Conservation (phyloP, 2,888 invertebrate species). For the Tenthredo amoena region DNA sequence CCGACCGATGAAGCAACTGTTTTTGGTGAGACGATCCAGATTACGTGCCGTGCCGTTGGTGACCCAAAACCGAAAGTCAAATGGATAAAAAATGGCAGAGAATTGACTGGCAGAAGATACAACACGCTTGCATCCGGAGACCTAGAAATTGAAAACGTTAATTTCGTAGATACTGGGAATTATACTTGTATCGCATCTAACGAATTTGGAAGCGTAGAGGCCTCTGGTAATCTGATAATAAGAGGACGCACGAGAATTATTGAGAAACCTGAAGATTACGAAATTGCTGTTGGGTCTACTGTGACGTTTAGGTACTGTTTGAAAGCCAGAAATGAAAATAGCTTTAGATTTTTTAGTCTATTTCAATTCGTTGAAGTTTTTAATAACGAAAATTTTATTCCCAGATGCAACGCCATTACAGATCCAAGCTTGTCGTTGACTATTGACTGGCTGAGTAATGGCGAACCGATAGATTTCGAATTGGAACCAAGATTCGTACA, state of each 20-base stretch:
- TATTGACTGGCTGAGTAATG: constrained; percentile 94
- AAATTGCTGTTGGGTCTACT: constrained; percentile 92
- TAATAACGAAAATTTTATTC: constrained; percentile 66
- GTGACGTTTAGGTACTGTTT: constrained; percentile 86
- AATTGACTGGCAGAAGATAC: constrained; percentile 95
- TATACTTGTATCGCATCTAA: constrained; percentile 96
- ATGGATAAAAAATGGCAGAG: constrained; percentile 91
- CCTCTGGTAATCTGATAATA: constrained; percentile 89
- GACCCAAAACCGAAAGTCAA: constrained; percentile 97
- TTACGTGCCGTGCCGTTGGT: constrained; percentile 96
- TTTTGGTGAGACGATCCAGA: constrained; percentile 88
- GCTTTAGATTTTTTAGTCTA: neutral
- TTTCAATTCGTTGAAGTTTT: neutral
- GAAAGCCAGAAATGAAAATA: neutral
- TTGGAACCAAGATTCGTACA: constrained; percentile 90
- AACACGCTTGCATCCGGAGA: constrained; percentile 88
- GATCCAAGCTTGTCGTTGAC: constrained; percentile 90
- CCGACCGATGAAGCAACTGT: constrained; percentile 91
- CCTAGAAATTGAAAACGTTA: constrained; percentile 89
- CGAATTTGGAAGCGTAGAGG: constrained; percentile 92
- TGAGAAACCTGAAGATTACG: constrained; percentile 94
- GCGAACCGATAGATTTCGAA: constrained; percentile 92
- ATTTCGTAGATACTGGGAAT: constrained; percentile 93
- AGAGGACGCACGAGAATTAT: constrained; percentile 93
- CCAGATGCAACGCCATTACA: constrained; percentile 93